A percentile compares a stretch with the other conserved stretches of the same genome.
These are phyloP conservation scores for Loris lydekkerianus DNA, from an alignment of 2,797 vertebrate genomes.

Conservation along the genomic window DNA sequence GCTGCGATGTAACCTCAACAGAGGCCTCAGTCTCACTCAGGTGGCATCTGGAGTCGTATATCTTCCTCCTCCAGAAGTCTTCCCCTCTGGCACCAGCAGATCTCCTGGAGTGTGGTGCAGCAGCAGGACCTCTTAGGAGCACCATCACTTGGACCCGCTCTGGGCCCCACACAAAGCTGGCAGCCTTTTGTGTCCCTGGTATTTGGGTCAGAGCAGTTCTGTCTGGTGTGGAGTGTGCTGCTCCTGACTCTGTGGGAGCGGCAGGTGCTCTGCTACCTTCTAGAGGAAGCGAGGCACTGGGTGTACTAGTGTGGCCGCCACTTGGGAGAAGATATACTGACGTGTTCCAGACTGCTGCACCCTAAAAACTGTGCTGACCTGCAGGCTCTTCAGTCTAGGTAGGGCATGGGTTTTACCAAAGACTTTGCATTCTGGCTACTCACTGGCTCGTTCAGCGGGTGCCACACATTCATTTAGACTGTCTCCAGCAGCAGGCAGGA, in stretches of 20 bases:
- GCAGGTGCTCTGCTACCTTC: not conserved
- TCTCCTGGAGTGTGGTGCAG: not conserved
- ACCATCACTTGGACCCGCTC: accelerated
- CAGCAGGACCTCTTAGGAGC: accelerated
- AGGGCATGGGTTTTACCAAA: not conserved
- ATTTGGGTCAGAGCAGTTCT: not conserved
- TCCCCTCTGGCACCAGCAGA: accelerated
- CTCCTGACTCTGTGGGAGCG: not conserved
- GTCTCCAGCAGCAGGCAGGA: not conserved
- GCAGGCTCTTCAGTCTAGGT: too few species aligned
- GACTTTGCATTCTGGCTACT: not conserved
- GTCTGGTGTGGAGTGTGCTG: not conserved
- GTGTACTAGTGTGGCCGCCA: too few species aligned
- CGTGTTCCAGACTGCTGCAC: not conserved
- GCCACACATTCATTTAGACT: not conserved
- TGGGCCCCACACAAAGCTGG: not conserved
- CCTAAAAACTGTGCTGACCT: not conserved
- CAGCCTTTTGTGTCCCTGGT: not conserved
- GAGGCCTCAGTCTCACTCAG: not conserved
- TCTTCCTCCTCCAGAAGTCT: too few species aligned
- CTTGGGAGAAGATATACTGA: not conserved
- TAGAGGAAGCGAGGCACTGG: not conserved
- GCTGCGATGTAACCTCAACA: accelerated
- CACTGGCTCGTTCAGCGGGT: too few species aligned
- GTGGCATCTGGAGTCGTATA: not conserved